Conservation (phyloP, 2,888 invertebrate species). For the Idaea straminata region DNA sequence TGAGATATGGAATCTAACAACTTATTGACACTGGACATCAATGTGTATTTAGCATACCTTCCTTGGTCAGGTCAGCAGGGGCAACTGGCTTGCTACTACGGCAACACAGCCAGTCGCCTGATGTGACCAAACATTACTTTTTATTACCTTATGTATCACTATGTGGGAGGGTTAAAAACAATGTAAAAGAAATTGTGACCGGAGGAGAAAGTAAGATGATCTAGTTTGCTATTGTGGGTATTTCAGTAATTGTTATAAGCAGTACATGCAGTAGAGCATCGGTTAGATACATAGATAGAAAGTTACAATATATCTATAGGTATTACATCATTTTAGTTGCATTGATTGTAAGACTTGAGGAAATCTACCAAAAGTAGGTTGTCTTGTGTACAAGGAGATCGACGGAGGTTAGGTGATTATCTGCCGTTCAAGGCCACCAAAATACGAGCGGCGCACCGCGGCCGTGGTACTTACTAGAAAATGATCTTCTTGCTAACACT, state of each 20-base stretch:
- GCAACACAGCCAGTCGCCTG: slow-evolving; percentile 68
- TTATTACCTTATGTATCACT: background rate
- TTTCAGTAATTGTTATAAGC: background rate
- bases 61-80: slow-evolving; percentile 45
- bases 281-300: background rate
- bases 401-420: slow-evolving; percentile 48
- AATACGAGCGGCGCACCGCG: slow-evolving; percentile 14
- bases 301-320: background rate
- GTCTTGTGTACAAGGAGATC: slow-evolving; percentile 23
- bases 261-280: background rate
- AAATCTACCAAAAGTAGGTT: slow-evolving; percentile 28
- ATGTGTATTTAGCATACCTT: slow-evolving; percentile 49
- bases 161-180: background rate
- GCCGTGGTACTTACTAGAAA: slow-evolving; percentile 56
- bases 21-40: too few relatives aligned
- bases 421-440: slow-evolving; percentile 37
- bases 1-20: too few relatives aligned
- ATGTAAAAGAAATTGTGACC: background rate
- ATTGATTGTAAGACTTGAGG: background rate
- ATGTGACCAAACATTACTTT: slow-evolving; percentile 35
- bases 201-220: background rate
- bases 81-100: slow-evolving; percentile 55
- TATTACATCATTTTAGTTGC: background rate
- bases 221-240: background rate
- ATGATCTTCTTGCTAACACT: slow-evolving; percentile 48